phyloP scores from a whole-genome alignment of 2,888 invertebrate species.

The Choristoneura rosaceana region DNA sequence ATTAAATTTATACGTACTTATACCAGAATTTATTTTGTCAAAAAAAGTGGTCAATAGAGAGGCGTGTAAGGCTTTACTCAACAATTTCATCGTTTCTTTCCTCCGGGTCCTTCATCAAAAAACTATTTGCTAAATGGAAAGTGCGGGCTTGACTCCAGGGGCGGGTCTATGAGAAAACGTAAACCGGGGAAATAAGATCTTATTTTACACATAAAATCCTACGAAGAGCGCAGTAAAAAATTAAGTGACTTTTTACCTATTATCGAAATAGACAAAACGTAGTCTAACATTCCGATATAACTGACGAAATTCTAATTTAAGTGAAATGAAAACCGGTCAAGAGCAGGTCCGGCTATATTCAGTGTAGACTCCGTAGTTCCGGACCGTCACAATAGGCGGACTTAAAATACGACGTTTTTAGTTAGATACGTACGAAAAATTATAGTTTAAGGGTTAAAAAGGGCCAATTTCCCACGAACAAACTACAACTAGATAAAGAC shows the following conservation, averaged over 20 bases:
- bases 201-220: conserved; percentile 5
- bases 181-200: conserved; percentile 43
- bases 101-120: conserved; percentile 50
- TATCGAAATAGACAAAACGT: background rate
- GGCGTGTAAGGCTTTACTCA: conserved; percentile 22
- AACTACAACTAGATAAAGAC: too few relatives aligned
- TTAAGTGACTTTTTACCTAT: background rate
- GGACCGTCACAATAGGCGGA: too few relatives aligned
- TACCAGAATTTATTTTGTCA: background rate
- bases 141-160: conserved; percentile 43
- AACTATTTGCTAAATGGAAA: conserved; percentile 49
- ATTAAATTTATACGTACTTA: too few relatives aligned
- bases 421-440: too few relatives aligned
- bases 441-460: too few relatives aligned
- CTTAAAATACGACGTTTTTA: too few relatives aligned
- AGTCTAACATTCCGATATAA: background rate
- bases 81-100: conserved; percentile 46
- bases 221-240: background rate
- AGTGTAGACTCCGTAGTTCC: too few relatives aligned
- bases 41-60: conserved; percentile 14
- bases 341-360: too few relatives aligned
- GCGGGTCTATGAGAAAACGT: conserved; percentile 43
- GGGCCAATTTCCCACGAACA: too few relatives aligned
- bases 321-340: too few relatives aligned
- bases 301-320: background rate